Evolutionary conservation across 2,113 vertebrate species (phyloP).

Genomic region (Laterallus jamaicensis): DNA sequence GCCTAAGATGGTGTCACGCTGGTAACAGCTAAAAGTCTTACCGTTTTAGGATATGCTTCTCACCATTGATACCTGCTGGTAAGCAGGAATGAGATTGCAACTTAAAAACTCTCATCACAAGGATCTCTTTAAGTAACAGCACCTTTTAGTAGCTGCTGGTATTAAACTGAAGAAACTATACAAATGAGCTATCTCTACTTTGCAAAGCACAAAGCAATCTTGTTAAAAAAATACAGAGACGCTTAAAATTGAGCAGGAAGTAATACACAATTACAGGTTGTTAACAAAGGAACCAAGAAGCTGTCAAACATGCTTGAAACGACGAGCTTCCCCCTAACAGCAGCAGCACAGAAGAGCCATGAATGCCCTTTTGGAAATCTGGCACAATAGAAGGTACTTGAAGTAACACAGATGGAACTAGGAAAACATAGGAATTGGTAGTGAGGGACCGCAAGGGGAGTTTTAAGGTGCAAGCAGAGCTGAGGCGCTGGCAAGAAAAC

Average conservation of each 20-base stretch:
- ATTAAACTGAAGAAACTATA: not conserved
- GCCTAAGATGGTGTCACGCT: not conserved
- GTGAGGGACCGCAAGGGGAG: not conserved
- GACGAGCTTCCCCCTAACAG: not conserved
- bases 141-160: not conserved
- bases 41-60: not conserved
- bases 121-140: not conserved
- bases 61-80: not conserved
- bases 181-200: not conserved
- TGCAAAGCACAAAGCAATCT: not conserved
- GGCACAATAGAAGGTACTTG: not conserved
- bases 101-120: not conserved
- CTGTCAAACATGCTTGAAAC: not conserved
- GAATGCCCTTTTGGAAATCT: not conserved
- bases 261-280: not conserved
- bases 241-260: not conserved
- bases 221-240: not conserved
- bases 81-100: not conserved
- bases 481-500: not conserved
- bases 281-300: not conserved
- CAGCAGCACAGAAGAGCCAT: not conserved
- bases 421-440: not conserved
- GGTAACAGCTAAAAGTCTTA: not conserved
- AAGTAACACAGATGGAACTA: not conserved
- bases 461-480: not conserved